Conservation (phyloP, 2,113 vertebrate species). For the Hippolais icterina region DNA sequence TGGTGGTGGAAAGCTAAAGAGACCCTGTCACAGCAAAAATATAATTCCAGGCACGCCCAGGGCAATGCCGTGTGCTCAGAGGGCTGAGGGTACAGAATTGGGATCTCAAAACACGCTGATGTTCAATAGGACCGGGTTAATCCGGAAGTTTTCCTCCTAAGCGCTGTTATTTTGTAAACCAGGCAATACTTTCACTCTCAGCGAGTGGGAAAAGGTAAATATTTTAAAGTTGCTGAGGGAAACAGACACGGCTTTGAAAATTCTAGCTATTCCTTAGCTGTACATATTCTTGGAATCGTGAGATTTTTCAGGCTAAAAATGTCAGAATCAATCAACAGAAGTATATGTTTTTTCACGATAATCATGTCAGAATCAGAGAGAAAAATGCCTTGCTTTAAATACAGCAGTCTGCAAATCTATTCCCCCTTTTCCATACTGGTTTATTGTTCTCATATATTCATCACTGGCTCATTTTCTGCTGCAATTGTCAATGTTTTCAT, state of each 20-base stretch:
- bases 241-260: background rate
- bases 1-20: background rate
- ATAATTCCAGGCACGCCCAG: background rate
- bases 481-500: background rate
- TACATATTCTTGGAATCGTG: fast-evolving
- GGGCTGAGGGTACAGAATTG: fast-evolving
- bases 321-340: background rate
- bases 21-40: background rate
- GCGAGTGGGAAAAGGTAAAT: background rate
- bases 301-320: background rate
- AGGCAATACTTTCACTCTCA: background rate
- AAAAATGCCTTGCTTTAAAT: background rate
- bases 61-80: background rate
- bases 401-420: background rate
- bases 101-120: fast-evolving
- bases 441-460: background rate
- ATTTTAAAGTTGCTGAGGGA: background rate
- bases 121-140: background rate
- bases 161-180: background rate
- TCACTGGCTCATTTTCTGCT: background rate
- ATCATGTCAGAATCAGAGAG: background rate
- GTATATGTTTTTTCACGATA: background rate
- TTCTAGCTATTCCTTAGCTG: background rate
- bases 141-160: background rate
- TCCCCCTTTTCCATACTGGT: background rate